Conservation (phyloP, 2,113 vertebrate genomes). For the Salvelinus alpinus region DNA sequence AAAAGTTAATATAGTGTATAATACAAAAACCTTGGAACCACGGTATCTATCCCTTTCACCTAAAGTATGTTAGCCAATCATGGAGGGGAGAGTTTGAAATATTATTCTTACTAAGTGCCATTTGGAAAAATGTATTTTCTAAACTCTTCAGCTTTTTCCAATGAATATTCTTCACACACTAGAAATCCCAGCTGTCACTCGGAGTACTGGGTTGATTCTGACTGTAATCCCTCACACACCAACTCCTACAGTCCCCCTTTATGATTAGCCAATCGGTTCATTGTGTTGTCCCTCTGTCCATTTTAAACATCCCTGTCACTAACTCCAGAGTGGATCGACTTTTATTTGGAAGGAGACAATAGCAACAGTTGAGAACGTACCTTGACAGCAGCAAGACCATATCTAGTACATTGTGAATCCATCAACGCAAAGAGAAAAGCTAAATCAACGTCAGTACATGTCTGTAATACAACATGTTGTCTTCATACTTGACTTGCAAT, state of each 20-base stretch:
- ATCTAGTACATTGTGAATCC: too few relatives aligned
- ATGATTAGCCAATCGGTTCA: conserved; percentile 42
- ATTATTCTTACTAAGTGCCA: conserved; percentile 44
- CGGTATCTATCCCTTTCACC: too few relatives aligned
- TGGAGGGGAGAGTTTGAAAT: conserved; percentile 34
- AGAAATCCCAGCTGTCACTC: conserved; percentile 53
- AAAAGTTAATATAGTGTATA: too few relatives aligned
- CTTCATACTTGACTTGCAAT: too few relatives aligned
- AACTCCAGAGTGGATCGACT: conserved; percentile 26
- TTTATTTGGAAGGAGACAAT: too few relatives aligned
- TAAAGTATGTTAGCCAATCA: not conserved
- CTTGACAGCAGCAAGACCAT: too few relatives aligned
- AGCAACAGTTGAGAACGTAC: too few relatives aligned
- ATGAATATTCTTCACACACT: conserved; percentile 50
- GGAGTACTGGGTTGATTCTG: conserved; percentile 38
- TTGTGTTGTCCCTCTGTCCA: conserved; percentile 20
- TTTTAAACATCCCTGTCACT: conserved; percentile 33
- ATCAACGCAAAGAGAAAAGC: too few relatives aligned
- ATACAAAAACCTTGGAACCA: too few relatives aligned
- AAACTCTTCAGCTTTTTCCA: conserved; percentile 49
- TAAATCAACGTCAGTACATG: too few relatives aligned
- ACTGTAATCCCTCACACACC: conserved; percentile 45
- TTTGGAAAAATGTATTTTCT: conserved; percentile 42
- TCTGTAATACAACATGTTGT: too few relatives aligned
- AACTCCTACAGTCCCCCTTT: conserved; percentile 35